Base-by-base conservation (phyloP, 2,888 invertebrate genomes). In the Acanthoscelides obtectus region DNA sequence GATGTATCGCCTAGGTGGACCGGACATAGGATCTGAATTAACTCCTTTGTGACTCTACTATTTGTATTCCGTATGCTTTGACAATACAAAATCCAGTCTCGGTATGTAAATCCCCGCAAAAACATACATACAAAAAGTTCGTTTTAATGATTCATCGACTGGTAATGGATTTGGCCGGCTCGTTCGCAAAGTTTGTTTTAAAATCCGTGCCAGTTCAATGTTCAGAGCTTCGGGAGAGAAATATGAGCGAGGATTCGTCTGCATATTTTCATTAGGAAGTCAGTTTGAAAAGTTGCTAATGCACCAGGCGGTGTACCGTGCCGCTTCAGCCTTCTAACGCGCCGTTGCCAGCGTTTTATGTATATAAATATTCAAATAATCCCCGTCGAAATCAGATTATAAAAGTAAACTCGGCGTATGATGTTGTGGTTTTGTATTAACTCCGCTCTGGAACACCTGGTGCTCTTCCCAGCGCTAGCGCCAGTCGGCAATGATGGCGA, bases 331-430 rank as follows among this genome's bases (percentile, higher is more conserved):
- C 83, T 83, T 45, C 45, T 17, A 6, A 25, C n/a, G 8, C 25
- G 25, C 25, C 25, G 25, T 5, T 8, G 45, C 45, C 45, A n/a
- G n/a, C n/a, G 45, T 84, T 83, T 84, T 83, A 83, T 84, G 83
- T 81, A 82, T 84, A 84, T 85, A 84, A 85, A 85, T 85, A 85
- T 85, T 85, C 84, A 84, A 84, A 84, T 84, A 84, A 85, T 83
- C 84, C 83, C 45, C 75, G 74, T 76, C 78, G 76, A 82, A 83
- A 84, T 84, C 84, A 81, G 84, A 84, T 85, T 84, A 85, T 84
- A 83, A 83, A 84, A 84, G 84, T 83, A 80, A 81, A 82, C 82
- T 81, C 82, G 79, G 83, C 83, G 83, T 84, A 83, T 84, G 84
- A 81, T 84, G 84, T 84, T 84, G 83, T 84, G 84, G 83, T 84